Evolutionary conservation across 2,113 vertebrate species (phyloP).

Genomic region (Fregetta grallaria): DNA sequence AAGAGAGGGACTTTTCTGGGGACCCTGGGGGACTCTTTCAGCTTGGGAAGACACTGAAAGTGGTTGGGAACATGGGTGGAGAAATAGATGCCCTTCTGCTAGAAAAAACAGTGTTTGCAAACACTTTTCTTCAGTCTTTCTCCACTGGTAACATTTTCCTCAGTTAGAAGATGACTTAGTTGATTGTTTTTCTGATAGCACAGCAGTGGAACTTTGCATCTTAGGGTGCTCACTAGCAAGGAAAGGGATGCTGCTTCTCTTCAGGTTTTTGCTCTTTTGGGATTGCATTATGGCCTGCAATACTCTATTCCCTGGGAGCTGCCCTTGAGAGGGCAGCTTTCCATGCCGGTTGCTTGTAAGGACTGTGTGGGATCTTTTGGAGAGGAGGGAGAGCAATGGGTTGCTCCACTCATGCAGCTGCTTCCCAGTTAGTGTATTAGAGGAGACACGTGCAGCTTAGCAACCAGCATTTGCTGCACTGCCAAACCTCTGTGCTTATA

Average conservation of each 20-base stretch:
- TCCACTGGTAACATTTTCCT: neutral
- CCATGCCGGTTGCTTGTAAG: neutral
- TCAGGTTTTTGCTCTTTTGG: neutral
- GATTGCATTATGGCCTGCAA: neutral
- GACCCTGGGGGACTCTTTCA: neutral
- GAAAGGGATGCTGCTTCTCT: neutral
- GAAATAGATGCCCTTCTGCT: neutral
- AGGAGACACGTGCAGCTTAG: neutral
- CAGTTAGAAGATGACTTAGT: neutral
- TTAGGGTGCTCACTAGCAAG: neutral
- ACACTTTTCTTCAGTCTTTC: neutral
- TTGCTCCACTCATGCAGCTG: neutral
- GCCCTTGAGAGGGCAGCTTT: neutral
- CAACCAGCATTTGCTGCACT: neutral
- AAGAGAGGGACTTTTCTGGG: neutral
- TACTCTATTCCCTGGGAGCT: neutral
- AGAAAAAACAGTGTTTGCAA: neutral
- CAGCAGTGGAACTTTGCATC: neutral
- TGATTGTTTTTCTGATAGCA: neutral
- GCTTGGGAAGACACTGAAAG: neutral
- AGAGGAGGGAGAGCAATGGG: neutral
- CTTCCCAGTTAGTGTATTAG: neutral
- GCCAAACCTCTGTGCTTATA: neutral
- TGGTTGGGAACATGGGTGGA: neutral
- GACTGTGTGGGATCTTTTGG: neutral